A percentile compares a stretch with the other conserved stretches of the same genome.
These are phyloP conservation scores for Mesembrinibis cayennensis DNA, from an alignment of 2,113 vertebrate species.

Conservation along the genomic window DNA sequence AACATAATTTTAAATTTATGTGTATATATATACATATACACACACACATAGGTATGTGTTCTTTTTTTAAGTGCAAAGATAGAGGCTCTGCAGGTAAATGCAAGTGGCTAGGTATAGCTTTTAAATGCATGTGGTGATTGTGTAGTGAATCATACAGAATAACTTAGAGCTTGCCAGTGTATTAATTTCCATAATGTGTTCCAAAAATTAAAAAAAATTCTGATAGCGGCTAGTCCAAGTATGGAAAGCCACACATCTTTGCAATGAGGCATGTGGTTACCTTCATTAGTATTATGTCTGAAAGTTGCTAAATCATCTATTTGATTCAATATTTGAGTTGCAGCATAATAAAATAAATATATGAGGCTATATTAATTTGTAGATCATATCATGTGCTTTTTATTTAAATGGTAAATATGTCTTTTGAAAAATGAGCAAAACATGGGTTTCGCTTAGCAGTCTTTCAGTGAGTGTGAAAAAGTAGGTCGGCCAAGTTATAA, in stretches of 20 bases:
- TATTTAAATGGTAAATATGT: background rate
- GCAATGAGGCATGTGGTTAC: background rate
- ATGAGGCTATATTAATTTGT: background rate
- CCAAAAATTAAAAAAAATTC: background rate
- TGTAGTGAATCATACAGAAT: background rate
- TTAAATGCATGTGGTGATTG: background rate
- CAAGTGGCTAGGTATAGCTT: background rate
- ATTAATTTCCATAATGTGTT: background rate
- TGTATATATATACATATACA: background rate
- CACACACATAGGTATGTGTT: background rate
- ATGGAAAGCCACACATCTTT: background rate
- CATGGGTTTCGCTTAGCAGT: background rate
- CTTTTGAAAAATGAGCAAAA: constrained; percentile 8
- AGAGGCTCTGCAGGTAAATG: background rate
- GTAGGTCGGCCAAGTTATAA: background rate
- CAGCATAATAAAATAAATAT: background rate
- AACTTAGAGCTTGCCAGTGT: background rate
- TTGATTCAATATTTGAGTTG: background rate
- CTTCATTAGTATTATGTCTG: background rate
- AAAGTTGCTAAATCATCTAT: background rate
- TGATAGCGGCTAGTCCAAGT: background rate
- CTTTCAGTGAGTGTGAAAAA: background rate
- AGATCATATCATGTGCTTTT: background rate
- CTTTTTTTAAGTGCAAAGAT: background rate
- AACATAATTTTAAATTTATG: background rate